Evolutionary conservation across 2,113 vertebrate species (phyloP).

Genomic region (Amblyornis subalaris): DNA sequence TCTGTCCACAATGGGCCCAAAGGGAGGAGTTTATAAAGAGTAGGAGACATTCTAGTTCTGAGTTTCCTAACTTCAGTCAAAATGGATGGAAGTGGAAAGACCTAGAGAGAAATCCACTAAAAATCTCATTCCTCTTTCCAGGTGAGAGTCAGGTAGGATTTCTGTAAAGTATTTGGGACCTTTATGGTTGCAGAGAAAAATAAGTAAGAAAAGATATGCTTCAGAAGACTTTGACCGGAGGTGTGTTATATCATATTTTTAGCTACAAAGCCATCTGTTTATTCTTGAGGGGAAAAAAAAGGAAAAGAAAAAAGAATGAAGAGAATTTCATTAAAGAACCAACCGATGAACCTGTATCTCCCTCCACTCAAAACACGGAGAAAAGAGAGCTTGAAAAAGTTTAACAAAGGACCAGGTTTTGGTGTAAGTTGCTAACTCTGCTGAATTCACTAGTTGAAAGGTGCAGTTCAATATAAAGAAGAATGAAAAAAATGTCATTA

Average conservation of each 20-base stretch:
- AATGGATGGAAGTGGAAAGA: not conserved
- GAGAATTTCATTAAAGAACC: not conserved
- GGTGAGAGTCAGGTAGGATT: not conserved
- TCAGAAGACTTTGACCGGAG: not conserved
- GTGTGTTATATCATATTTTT: not conserved
- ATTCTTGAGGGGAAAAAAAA: not conserved
- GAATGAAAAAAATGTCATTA: not conserved
- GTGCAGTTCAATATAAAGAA: not conserved
- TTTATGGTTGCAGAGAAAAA: not conserved
- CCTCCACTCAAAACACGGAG: not conserved
- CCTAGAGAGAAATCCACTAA: not conserved
- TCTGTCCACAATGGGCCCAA: not conserved
- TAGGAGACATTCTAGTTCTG: not conserved
- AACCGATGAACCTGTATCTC: not conserved
- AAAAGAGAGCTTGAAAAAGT: not conserved
- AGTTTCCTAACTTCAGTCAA: not conserved
- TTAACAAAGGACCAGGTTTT: not conserved
- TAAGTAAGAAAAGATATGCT: not conserved
- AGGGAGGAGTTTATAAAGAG: not conserved
- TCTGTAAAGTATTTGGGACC: not conserved
- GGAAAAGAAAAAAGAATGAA: not conserved
- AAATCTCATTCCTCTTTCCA: not conserved
- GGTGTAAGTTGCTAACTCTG: not conserved
- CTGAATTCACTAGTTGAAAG: not conserved
- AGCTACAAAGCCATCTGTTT: not conserved